phyloP scores from a whole-genome alignment of 2,888 invertebrate genomes.

The Carabus problematicus region DNA sequence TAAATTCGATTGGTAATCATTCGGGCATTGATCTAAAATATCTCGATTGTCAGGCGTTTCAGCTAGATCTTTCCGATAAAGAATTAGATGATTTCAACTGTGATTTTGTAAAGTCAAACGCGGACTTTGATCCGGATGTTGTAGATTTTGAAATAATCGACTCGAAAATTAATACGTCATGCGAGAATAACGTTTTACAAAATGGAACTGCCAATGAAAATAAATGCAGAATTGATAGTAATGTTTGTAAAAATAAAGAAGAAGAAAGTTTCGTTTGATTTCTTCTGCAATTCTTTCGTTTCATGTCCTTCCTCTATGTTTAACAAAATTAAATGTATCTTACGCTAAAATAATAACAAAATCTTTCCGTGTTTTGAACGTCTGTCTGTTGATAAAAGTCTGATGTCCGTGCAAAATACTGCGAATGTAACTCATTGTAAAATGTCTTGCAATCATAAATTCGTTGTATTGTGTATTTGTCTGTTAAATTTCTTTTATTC shows the following conservation, averaged over 20 bases:
- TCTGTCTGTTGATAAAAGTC: too few relatives aligned
- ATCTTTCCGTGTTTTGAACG: too few relatives aligned
- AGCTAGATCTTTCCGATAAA: neutral
- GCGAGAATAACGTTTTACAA: too few relatives aligned
- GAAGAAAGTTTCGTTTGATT: slow-evolving; percentile 16
- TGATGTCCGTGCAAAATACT: too few relatives aligned
- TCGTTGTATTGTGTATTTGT: too few relatives aligned
- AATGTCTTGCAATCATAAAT: too few relatives aligned
- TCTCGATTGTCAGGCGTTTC: too few relatives aligned
- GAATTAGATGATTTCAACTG: slow-evolving; percentile 17
- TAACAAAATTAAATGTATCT: neutral
- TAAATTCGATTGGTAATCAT: neutral
- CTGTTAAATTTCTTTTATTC: too few relatives aligned
- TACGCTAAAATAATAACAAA: neutral
- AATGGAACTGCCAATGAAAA: too few relatives aligned
- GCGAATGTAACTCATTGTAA: too few relatives aligned
- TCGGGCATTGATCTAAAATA: neutral
- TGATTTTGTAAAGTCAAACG: slow-evolving; percentile 5
- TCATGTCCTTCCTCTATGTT: neutral
- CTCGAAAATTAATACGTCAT: neutral
- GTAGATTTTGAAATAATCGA: slow-evolving; percentile 3
- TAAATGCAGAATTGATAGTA: neutral
- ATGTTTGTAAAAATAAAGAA: slow-evolving; percentile 6
- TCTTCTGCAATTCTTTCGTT: neutral
- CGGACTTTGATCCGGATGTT: neutral